phyloP scores from a whole-genome alignment of 1,140 invertebrate species.

The Cyclina sinensis region DNA sequence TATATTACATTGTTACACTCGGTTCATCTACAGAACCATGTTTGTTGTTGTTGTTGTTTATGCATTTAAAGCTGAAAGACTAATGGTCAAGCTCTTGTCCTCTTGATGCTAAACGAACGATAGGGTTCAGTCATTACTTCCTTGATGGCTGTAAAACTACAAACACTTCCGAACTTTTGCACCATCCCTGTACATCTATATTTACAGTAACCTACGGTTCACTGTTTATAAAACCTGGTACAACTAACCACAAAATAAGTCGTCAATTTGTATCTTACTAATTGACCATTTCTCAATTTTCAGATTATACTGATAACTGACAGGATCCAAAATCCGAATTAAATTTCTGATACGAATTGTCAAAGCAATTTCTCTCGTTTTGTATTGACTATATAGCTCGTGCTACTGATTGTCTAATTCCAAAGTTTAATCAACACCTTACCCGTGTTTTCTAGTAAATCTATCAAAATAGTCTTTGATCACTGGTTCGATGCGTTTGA shows the following conservation, averaged over 20 bases:
- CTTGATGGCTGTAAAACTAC: too few relatives aligned
- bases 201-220: too few relatives aligned
- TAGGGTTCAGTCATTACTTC: too few relatives aligned
- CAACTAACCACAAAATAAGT: slow-evolving; percentile 84
- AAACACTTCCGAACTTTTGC: too few relatives aligned
- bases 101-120: too few relatives aligned
- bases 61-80: too few relatives aligned
- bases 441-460: slow-evolving; percentile 52
- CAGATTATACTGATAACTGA: background rate
- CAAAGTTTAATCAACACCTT: slow-evolving; percentile 64
- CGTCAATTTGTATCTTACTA: slow-evolving; percentile 5
- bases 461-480: slow-evolving; percentile 60
- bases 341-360: background rate
- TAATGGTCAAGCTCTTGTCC: too few relatives aligned
- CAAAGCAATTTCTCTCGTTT: background rate
- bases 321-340: background rate
- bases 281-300: background rate
- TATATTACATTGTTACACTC: too few relatives aligned
- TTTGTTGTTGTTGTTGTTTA: too few relatives aligned
- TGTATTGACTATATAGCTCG: background rate
- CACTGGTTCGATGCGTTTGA: slow-evolving; percentile 30
- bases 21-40: too few relatives aligned
- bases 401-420: slow-evolving; percentile 27
- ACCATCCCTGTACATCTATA: too few relatives aligned
- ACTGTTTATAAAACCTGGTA: too few relatives aligned